Percentiles rank a stretch among this genome's conserved stretches.
These are phyloP conservation scores for Brachyalestes nurse DNA, from an alignment of 2,797 vertebrate species.

Conservation along the genomic window DNA sequence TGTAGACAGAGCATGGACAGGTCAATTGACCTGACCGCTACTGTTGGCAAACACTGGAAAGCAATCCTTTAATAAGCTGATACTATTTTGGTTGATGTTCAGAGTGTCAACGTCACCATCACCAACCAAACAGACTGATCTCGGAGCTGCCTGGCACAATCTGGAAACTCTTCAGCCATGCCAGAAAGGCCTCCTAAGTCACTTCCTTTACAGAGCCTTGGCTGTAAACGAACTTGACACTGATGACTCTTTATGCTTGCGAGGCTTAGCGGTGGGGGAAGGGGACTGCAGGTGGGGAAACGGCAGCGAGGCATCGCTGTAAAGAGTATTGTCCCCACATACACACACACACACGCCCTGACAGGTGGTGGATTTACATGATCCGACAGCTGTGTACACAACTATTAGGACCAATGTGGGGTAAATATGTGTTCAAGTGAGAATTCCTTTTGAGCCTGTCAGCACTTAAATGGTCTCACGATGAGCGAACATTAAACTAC, in stretches of 20 bases:
- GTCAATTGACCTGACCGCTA: background rate
- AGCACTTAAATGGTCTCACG: conserved; percentile 22
- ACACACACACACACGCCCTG: conserved; percentile 12
- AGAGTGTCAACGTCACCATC: background rate
- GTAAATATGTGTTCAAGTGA: conserved; percentile 32
- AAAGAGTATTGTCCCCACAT: background rate
- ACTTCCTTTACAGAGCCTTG: conserved; percentile 20
- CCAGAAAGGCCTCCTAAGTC: conserved; percentile 5
- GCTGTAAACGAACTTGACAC: conserved; percentile 8
- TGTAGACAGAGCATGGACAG: background rate
- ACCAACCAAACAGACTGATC: conserved; percentile 18
- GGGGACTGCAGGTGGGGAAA: background rate
- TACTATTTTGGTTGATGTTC: conserved; percentile 11
- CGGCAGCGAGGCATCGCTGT: background rate
- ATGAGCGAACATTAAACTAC: background rate
- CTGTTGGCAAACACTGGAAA: conserved; percentile 12
- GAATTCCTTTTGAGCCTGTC: conserved; percentile 45
- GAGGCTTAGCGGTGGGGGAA: background rate
- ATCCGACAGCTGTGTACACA: conserved; percentile 52
- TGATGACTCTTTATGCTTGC: conserved; percentile 10
- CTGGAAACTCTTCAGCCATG: background rate
- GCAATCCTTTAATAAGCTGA: conserved; percentile 18
- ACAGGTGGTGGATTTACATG: conserved; percentile 50
- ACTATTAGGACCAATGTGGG: conserved; percentile 38
- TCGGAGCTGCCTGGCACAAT: background rate